Percentiles rank a stretch among this genome's conserved stretches.
Conservation (phyloP, 2,888 invertebrate species). For the Aspidiotus destructor region DNA sequence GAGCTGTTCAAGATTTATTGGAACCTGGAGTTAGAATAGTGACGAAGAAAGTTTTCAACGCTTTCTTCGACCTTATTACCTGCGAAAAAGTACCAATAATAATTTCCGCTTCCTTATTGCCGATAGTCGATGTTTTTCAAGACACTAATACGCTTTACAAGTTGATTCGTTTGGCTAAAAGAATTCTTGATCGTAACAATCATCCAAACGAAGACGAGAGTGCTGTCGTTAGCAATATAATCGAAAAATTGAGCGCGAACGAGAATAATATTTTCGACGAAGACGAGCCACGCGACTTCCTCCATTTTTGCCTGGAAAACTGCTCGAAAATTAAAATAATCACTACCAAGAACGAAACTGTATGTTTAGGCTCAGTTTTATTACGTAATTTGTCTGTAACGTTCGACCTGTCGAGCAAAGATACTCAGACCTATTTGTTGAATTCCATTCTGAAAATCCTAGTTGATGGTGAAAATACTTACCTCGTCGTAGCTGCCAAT, state of each 20-base stretch:
- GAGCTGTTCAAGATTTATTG: conserved; percentile 15
- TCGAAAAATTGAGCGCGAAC: conserved; percentile 22
- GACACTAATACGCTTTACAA: conserved; percentile 3
- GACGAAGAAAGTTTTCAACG: conserved; percentile 38
- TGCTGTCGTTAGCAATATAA: conserved; percentile 9
- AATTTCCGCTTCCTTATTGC: conserved; percentile 46
- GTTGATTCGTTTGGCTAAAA: not conserved
- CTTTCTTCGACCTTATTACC: conserved; percentile 41
- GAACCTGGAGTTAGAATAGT: conserved; percentile 1
- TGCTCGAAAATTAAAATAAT: conserved; percentile 12
- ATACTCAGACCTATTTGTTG: conserved; percentile 33
- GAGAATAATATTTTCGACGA: not conserved
- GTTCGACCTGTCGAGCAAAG: conserved; percentile 41
- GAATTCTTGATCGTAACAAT: not conserved
- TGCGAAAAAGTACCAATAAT: conserved; percentile 43
- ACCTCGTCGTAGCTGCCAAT: conserved; percentile 34
- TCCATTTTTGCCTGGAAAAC: conserved; percentile 12
- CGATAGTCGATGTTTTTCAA: conserved; percentile 44
- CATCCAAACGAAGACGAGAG: conserved; percentile 8
- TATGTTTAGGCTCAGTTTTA: conserved; percentile 19
- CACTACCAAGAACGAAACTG: not conserved
- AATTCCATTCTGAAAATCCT: conserved; percentile 32
- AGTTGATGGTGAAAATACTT: conserved; percentile 28
- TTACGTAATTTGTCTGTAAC: conserved; percentile 44
- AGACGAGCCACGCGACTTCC: not conserved